These are phyloP conservation scores for Doryteuthis pealeii DNA, from an alignment of 1,140 invertebrate species.

Conservation along the genomic window DNA sequence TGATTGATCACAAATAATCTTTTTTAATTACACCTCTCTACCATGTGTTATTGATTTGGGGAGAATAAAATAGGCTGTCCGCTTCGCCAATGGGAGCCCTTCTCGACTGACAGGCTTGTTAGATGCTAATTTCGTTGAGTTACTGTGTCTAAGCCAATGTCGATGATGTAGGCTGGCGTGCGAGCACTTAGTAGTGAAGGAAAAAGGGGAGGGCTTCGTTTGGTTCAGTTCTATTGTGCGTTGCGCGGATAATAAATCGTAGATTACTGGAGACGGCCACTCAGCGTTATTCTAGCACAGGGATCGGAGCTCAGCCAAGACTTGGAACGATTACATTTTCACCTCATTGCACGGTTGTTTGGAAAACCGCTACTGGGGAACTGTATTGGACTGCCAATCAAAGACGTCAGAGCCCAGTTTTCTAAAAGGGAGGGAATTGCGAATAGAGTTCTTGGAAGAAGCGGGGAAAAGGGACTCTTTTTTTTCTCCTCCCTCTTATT, in stretches of 20 bases:
- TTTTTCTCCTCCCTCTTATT: too few relatives aligned
- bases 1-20: constrained; percentile 53
- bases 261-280: not conserved
- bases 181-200: constrained; percentile 20
- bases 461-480: too few relatives aligned
- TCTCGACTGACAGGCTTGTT: constrained; percentile 19
- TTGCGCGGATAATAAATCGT: constrained; percentile 7
- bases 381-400: not conserved
- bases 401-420: not conserved
- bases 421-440: too few relatives aligned
- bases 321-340: constrained; percentile 8
- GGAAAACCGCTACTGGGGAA: too few relatives aligned
- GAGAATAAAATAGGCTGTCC: constrained; percentile 31
- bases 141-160: constrained; percentile 22
- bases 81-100: constrained; percentile 28
- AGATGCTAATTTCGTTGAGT: constrained; percentile 26
- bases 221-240: not conserved
- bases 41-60: constrained; percentile 55
- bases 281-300: not conserved
- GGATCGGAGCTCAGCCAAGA: not conserved
- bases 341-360: not conserved
- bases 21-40: constrained; percentile 52
- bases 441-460: too few relatives aligned
- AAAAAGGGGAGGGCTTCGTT: constrained; percentile 13
- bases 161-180: constrained; percentile 21